Evolutionary conservation across 2,888 invertebrate genomes (phyloP), one percentile per base, ranked within the genome.

Genomic region (Dermolepida albohirtum): DNA sequence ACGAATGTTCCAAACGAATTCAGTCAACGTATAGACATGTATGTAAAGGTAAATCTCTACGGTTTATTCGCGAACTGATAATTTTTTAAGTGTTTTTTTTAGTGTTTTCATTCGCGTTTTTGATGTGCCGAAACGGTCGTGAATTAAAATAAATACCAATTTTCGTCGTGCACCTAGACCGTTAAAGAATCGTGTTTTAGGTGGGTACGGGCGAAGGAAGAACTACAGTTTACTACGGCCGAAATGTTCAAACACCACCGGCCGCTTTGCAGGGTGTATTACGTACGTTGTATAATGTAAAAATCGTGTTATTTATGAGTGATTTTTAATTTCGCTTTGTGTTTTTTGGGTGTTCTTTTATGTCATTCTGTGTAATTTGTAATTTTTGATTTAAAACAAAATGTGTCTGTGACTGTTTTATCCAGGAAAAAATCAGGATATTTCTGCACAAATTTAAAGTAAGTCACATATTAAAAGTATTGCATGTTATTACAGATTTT

Each of bases 21-120:
- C 68, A 71, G 71, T 71, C 69, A 64, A 68, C 71, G 70, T 66
- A 66, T 54, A 34, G 71, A 41, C 57, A 51, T 47, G 62, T 52
- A 17, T 47, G 51, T 29, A 29, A 44, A 55, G 44, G 55, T 65
- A 34, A 65, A 55, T 55, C 40, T 55, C 10, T 55, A 55, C 55
- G 55, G 10, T 55, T 22, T 41, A 41, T 55, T 55, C 55, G 55
- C 41, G 55, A 17, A 41, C 39, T 22, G 17, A 10, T 55, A 41
- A 40, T 55, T 41, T 16, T 17, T 41, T 41, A 5, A 2, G 47
- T 43, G 43, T 52, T 47, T 47, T 16, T 16, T 5, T 5, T 55
- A 41, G 43, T 41, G 55, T 55, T 41, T 34, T 55, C 11, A 55
- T 41, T 14, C 41, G 14, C 39, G 39, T n/a, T 40, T 16, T 41